A percentile compares a stretch with the other conserved stretches of the same genome.
Evolutionary conservation across 2,888 invertebrate species (phyloP).

Genomic region (Hymenopus coronatus): DNA sequence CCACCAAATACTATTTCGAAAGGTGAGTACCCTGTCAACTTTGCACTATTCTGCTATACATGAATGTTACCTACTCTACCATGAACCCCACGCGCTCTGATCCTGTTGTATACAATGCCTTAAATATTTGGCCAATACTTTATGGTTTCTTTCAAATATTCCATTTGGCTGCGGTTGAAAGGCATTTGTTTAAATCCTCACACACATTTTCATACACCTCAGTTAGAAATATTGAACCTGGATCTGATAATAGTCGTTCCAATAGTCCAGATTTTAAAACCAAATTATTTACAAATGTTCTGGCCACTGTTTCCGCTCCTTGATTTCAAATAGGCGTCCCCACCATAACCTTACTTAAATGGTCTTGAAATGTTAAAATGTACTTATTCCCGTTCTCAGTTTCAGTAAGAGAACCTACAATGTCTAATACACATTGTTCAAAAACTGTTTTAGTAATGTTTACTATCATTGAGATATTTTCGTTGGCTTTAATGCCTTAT

Average conservation of each 20-base stretch:
- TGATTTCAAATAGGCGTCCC: constrained; percentile 38
- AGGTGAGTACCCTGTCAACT: too few relatives aligned
- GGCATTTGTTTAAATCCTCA: not conserved
- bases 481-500: not conserved
- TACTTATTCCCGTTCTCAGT: not conserved
- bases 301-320: constrained; percentile 39
- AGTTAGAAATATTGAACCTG: constrained; percentile 40
- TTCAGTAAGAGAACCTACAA: not conserved
- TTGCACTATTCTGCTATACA: not conserved
- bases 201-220: constrained; percentile 36
- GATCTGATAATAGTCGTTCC: constrained; percentile 37
- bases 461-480: not conserved
- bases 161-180: not conserved
- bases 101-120: not conserved
- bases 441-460: not conserved
- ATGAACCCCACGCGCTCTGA: not conserved
- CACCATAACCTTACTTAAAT: not conserved
- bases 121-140: too few relatives aligned
- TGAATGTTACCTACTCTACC: not conserved
- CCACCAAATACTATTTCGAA: too few relatives aligned
- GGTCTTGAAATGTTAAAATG: not conserved
- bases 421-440: not conserved
- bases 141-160: not conserved
- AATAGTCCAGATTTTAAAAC: constrained; percentile 35
- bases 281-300: constrained; percentile 34